A percentile compares a stretch with the other conserved stretches of the same genome.
These are phyloP conservation scores for Parochlus steinenii DNA, from an alignment of 2,888 invertebrate species.

Conservation along the genomic window DNA sequence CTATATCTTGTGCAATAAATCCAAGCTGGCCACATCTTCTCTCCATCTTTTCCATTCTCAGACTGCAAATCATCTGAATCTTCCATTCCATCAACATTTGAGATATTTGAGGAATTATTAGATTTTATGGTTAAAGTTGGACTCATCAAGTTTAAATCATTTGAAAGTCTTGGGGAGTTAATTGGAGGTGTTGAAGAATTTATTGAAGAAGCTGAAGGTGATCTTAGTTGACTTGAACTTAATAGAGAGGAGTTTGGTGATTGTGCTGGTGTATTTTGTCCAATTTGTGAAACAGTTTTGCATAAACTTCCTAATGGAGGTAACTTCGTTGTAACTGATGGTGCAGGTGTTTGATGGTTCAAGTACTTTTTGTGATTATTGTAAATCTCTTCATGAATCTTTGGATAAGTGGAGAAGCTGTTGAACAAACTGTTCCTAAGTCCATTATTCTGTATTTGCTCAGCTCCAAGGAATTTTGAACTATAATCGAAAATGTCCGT, in stretches of 20 bases:
- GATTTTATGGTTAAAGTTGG: too few species aligned
- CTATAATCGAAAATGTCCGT: constrained; percentile 19
- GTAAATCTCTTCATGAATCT: constrained; percentile 29
- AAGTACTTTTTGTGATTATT: constrained; percentile 18
- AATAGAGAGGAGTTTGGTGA: too few species aligned
- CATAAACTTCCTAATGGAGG: constrained; percentile 50
- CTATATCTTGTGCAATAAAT: constrained; percentile 95
- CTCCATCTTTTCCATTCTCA: constrained; percentile 27
- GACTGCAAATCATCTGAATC: constrained; percentile 30
- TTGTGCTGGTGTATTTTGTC: constrained; percentile 24
- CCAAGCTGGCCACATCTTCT: constrained; percentile 83
- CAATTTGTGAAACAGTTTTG: constrained; percentile 52
- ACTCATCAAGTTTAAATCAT: too few species aligned
- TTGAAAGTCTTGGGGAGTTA: too few species aligned
- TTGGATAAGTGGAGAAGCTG: constrained; percentile 28
- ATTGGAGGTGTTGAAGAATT: constrained; percentile 19
- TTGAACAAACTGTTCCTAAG: constrained; percentile 25
- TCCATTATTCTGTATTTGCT: constrained; percentile 22
- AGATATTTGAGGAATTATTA: too few species aligned
- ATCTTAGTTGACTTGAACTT: constrained; percentile 4
- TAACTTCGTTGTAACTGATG: constrained; percentile 21
- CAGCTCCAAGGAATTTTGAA: constrained; percentile 16
- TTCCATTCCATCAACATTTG: constrained; percentile 23
- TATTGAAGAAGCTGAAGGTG: constrained; percentile 17
- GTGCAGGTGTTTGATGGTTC: constrained; percentile 21